Evolutionary conservation across 2,888 invertebrate genomes (phyloP).

Genomic region (Eupithecia subfuscata): DNA sequence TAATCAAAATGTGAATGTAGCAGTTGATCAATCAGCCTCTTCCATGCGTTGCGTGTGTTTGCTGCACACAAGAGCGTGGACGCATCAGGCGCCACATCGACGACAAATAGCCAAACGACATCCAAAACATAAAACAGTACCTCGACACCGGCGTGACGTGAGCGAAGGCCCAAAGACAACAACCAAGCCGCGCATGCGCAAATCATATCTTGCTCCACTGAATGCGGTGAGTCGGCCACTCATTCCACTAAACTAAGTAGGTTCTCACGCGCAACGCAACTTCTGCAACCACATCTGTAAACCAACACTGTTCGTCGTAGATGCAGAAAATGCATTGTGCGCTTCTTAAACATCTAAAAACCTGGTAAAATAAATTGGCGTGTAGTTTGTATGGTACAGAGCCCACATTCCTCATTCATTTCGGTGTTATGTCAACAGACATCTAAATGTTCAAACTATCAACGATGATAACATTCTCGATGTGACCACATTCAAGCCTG

Average conservation of each 20-base stretch:
- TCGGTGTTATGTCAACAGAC: conserved; percentile 55
- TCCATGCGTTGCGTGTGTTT: conserved; percentile 61
- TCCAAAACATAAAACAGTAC: conserved; percentile 76
- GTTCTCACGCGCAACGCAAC: conserved; percentile 76
- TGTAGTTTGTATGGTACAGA: conserved; percentile 71
- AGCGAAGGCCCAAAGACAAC: conserved; percentile 78
- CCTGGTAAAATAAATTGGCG: conserved; percentile 49
- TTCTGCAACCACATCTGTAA: conserved; percentile 71
- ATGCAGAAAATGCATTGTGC: conserved; percentile 76
- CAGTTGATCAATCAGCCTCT: conserved; percentile 73
- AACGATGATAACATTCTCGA: conserved; percentile 82
- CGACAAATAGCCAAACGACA: conserved; percentile 76
- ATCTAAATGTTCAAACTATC: conserved; percentile 57
- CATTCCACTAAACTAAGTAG: conserved; percentile 80
- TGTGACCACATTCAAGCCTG: conserved; percentile 76
- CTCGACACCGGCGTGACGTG: conserved; percentile 71
- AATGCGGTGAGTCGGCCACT: conserved; percentile 84
- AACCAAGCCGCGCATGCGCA: conserved; percentile 82
- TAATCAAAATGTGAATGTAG: background rate
- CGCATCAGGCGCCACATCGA: conserved; percentile 74
- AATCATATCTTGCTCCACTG: conserved; percentile 80
- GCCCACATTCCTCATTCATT: conserved; percentile 71
- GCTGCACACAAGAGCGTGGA: conserved; percentile 74
- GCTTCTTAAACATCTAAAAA: conserved; percentile 62
- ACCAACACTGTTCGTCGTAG: conserved; percentile 55